Base-by-base conservation (phyloP, 2,888 invertebrate species). In the Macropis europaea region DNA sequence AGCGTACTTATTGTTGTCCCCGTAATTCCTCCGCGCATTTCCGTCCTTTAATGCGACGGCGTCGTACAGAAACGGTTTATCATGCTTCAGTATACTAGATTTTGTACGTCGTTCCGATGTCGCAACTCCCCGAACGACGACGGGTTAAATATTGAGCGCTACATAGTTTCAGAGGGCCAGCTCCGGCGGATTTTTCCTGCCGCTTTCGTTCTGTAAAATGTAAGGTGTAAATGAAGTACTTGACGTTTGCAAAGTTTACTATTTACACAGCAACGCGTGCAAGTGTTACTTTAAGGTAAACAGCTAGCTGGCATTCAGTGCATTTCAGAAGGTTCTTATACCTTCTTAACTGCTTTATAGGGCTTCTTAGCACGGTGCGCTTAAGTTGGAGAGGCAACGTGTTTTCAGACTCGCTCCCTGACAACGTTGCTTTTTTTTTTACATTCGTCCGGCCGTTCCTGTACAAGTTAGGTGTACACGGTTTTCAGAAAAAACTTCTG, bases 291-390 rank as follows among this genome's bases (percentile, higher is more conserved):
- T 50, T 24, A 63, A 62, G 36, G 42, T 50, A 69, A 63, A 69
- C 62, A 48, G 56, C 53, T 13, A 30, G 30, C 53, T 42, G 2
- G 28, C 40, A 62, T 54, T 62, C 53, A 53, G 30, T 26, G 15
- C 48, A 48, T 52, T 52, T 32, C 62, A 47, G 36, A 43, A 40
- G 32, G 62, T 62, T 69, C 64, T 54, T 54, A 48, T 45, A 63
- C 56, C 43, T 63, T 63, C 63, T 69, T 63, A 69, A 63, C 50
- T 19, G 56, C 57, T 63, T 63, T 56, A 61, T 61, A 56, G 32
- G 68, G 61, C 61, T 71, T 57, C 71, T 68, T 57, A 71, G 60
- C 61, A 40, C 6, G 45, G 32, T 30, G 52, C 61, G 45, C 56
- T 61, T 30, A 54, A 67, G 36, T 28, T 24, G 54, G 57, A 68